Conservation (phyloP, 2,797 vertebrate genomes). For the Jordanella pulchra region DNA sequence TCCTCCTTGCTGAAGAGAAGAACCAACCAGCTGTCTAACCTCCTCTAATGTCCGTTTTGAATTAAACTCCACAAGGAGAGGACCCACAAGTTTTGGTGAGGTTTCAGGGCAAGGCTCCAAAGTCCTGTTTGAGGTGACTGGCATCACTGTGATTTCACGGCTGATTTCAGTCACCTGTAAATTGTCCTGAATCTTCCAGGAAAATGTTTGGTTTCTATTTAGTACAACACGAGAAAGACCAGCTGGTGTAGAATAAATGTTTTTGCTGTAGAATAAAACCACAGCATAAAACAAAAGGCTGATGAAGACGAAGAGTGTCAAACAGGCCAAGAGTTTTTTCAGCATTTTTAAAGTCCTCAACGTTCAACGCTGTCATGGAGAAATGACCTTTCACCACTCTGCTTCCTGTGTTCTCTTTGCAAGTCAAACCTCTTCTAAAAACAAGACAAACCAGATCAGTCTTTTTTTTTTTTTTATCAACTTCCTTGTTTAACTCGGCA, state of each 20-base stretch:
- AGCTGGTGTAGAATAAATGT: rapidly evolving
- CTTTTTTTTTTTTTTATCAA: slow-evolving; percentile 9
- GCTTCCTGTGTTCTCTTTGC: slow-evolving; percentile 22
- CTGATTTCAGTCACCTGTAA: rapidly evolving
- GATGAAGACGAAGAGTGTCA: slow-evolving; percentile 16
- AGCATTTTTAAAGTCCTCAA: slow-evolving; percentile 22
- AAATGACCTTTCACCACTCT: neutral
- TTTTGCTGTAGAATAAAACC: neutral
- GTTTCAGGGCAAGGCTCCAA: slow-evolving; percentile 48
- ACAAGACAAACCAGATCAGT: slow-evolving; percentile 28
- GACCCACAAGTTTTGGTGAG: slow-evolving; percentile 53
- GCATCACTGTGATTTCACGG: rapidly evolving
- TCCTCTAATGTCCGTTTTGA: slow-evolving; percentile 24
- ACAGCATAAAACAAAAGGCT: neutral
- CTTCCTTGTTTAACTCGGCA: slow-evolving; percentile 43
- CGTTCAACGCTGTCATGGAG: neutral
- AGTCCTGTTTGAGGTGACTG: rapidly evolving
- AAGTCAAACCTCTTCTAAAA: slow-evolving; percentile 29
- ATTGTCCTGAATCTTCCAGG: rapidly evolving
- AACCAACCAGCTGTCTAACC: neutral
- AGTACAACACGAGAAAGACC: rapidly evolving
- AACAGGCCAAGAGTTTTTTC: neutral
- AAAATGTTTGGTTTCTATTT: neutral
- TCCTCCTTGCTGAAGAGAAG: slow-evolving; percentile 46
- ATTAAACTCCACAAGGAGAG: slow-evolving; percentile 49